Conservation (phyloP, 2,888 invertebrate genomes). For the Mimumesa dahlbomi region DNA sequence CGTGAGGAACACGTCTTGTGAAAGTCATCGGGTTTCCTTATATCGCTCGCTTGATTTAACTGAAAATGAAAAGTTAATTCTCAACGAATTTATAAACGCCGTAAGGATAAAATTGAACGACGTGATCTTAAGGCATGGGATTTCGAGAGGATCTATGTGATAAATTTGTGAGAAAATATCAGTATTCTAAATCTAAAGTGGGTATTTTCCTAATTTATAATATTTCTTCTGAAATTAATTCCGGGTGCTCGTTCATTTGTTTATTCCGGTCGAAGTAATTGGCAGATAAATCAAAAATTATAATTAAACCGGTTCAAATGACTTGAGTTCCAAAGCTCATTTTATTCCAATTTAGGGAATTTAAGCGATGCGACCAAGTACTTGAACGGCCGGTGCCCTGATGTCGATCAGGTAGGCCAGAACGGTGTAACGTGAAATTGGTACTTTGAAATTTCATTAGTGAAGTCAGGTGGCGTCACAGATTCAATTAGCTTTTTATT, state of each 20-base stretch:
- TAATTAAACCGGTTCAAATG: slow-evolving; percentile 47
- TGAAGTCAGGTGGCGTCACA: slow-evolving; percentile 80
- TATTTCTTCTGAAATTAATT: neutral
- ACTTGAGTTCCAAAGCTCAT: slow-evolving; percentile 61
- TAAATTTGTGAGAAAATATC: too few relatives aligned
- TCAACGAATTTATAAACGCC: too few relatives aligned
- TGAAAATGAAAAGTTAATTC: too few relatives aligned
- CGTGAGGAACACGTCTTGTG: too few relatives aligned
- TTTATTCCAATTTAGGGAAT: slow-evolving; percentile 72
- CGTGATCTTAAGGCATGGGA: too few relatives aligned
- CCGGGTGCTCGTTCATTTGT: neutral
- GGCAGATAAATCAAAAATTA: slow-evolving; percentile 19
- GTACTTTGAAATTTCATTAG: slow-evolving; percentile 80
- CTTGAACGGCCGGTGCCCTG: slow-evolving; percentile 61
- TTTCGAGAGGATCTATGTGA: too few relatives aligned
- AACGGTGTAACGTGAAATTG: slow-evolving; percentile 78
- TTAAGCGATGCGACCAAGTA: slow-evolving; percentile 64
- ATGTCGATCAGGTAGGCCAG: slow-evolving; percentile 65
- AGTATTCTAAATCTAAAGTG: too few relatives aligned
- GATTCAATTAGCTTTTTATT: slow-evolving; percentile 80
- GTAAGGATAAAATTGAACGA: too few relatives aligned
- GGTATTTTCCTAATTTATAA: too few relatives aligned
- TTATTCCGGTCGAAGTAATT: neutral
- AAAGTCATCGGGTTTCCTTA: too few relatives aligned
- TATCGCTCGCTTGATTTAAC: too few relatives aligned